phyloP scores from a whole-genome alignment of 53 echinoderm and acorn worm genomes.

The Luidia sarsii region DNA sequence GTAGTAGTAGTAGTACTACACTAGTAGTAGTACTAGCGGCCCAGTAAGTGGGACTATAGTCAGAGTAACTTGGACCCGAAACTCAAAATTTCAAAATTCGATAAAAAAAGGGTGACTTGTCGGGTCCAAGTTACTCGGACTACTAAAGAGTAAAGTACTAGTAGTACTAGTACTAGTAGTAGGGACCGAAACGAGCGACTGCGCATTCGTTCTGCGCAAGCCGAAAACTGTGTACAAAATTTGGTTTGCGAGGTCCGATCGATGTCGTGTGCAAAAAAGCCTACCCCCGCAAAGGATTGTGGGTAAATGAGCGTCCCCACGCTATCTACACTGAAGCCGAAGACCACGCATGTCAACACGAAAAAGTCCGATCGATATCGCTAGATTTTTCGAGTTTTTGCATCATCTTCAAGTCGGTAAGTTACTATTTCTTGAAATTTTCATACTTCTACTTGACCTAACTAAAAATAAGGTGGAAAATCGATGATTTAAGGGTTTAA shows the following conservation, averaged over 20 bases:
- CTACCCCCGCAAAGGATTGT: background rate
- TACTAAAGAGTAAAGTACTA: too few relatives aligned
- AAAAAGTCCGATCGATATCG: background rate
- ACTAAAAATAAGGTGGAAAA: background rate
- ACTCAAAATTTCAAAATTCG: too few relatives aligned
- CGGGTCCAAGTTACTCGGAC: too few relatives aligned
- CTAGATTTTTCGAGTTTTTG: background rate
- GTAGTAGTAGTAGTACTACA: too few relatives aligned
- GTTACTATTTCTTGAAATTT: background rate
- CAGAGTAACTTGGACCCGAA: too few relatives aligned
- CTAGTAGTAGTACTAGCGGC: too few relatives aligned
- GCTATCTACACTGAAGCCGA: background rate
- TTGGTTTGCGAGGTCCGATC: background rate
- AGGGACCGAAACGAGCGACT: background rate
- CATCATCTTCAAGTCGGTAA: background rate
- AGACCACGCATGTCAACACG: background rate
- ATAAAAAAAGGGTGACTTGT: too few relatives aligned
- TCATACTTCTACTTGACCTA: background rate
- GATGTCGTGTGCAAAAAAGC: background rate
- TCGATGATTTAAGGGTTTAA: background rate
- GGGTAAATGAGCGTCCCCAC: background rate
- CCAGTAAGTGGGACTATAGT: too few relatives aligned
- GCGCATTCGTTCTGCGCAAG: slow-evolving; percentile 9
- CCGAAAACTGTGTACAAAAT: background rate
- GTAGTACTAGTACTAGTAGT: too few relatives aligned